phyloP scores from a whole-genome alignment of 2,888 invertebrate genomes.

The Allophyes oxyacanthae region DNA sequence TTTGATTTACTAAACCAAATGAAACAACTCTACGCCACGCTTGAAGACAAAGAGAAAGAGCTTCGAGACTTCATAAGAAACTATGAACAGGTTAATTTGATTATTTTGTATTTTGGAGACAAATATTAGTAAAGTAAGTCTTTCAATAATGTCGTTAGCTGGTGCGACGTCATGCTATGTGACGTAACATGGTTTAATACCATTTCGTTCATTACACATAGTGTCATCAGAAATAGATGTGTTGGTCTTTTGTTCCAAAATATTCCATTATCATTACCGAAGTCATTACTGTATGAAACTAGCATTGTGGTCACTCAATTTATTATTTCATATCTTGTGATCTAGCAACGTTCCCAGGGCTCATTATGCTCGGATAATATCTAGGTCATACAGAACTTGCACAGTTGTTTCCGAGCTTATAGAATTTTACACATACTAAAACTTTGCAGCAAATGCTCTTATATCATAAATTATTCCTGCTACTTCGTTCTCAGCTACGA shows the following conservation, averaged over 20 bases:
- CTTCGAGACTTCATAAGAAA: conserved; percentile 97
- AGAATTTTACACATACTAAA: conserved; percentile 44
- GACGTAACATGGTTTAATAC: conserved; percentile 30
- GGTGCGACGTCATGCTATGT: conserved; percentile 29
- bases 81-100: conserved; percentile 93
- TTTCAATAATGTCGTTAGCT: conserved; percentile 31
- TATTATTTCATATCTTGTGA: conserved; percentile 46
- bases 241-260: conserved; percentile 38
- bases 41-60: conserved; percentile 98
- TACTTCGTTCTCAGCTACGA: conserved; percentile 24
- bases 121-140: conserved; percentile 31
- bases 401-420: conserved; percentile 35
- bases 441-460: conserved; percentile 30
- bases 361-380: conserved; percentile 38
- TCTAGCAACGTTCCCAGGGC: conserved; percentile 29
- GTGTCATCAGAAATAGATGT: conserved; percentile 12
- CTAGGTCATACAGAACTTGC: conserved; percentile 43
- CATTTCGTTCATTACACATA: conserved; percentile 4
- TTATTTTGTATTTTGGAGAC: conserved; percentile 29
- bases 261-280: conserved; percentile 33
- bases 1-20: conserved; percentile 97
- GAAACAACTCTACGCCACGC: conserved; percentile 97
- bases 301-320: conserved; percentile 43
- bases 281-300: conserved; percentile 35
- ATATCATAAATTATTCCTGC: conserved; percentile 30